These are phyloP conservation scores for Liodrosophila aerea DNA, from an alignment of 2,888 invertebrate genomes.

Conservation along the genomic window DNA sequence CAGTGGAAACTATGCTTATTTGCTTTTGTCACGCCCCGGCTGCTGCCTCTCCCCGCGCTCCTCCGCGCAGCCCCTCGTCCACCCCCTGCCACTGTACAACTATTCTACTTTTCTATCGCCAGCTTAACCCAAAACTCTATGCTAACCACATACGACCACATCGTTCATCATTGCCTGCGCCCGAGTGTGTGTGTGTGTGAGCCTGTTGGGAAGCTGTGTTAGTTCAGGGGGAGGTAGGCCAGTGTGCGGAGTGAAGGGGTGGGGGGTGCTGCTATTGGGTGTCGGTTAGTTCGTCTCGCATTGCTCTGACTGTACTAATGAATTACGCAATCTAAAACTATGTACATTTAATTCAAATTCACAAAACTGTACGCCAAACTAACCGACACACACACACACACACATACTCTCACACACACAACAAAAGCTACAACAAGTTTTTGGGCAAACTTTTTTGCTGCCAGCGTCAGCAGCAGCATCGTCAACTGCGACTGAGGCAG, in stretches of 20 bases:
- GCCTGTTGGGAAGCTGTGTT: conserved; percentile 40
- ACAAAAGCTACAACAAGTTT: conserved; percentile 52
- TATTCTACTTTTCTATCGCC: conserved; percentile 2
- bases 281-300: conserved; percentile 50
- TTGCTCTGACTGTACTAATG: conserved; percentile 78
- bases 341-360: conserved; percentile 80
- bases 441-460: conserved; percentile 71
- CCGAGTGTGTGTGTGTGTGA: conserved; percentile 47
- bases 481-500: conserved; percentile 16
- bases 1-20: conserved; percentile 61
- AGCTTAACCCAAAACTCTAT: conserved; percentile 38
- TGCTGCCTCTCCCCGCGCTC: background rate
- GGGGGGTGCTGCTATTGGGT: conserved; percentile 11
- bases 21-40: conserved; percentile 55
- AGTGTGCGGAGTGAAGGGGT: background rate
- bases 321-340: conserved; percentile 82
- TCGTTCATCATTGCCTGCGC: conserved; percentile 79
- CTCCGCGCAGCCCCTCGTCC: background rate
- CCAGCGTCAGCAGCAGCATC: conserved; percentile 40
- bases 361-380: conserved; percentile 76
- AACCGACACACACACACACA: conserved; percentile 44
- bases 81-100: background rate
- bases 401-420: conserved; percentile 14
- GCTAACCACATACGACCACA: conserved; percentile 77
- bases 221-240: background rate